Evolutionary conservation across 2,888 invertebrate species (phyloP).

Genomic region (Apodemia mormo): DNA sequence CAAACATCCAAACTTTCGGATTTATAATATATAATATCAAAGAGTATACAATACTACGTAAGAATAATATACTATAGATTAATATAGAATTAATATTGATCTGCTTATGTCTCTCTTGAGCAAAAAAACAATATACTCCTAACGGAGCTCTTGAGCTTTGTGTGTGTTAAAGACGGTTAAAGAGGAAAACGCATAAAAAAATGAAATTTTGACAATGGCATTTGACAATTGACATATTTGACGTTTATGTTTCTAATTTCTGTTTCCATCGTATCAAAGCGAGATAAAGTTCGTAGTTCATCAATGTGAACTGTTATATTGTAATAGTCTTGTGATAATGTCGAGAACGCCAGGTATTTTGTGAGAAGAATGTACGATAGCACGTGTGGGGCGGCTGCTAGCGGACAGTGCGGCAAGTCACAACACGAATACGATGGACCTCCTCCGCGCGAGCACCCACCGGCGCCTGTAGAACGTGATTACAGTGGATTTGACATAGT

Average conservation of each 20-base stretch:
- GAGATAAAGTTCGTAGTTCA: slow-evolving; percentile 23
- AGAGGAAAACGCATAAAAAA: too few species aligned
- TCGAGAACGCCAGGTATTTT: slow-evolving; percentile 22
- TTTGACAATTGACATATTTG: background rate
- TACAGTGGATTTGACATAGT: slow-evolving; percentile 95
- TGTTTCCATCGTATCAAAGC: background rate
- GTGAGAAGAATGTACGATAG: slow-evolving; percentile 84
- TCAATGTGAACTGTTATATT: slow-evolving; percentile 25
- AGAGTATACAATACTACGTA: too few species aligned
- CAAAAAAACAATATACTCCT: too few species aligned
- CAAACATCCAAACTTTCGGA: too few species aligned
- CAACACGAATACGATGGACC: slow-evolving; percentile 84
- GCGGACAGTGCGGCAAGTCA: slow-evolving; percentile 83
- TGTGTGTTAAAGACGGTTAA: too few species aligned
- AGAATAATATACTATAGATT: too few species aligned
- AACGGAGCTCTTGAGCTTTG: too few species aligned
- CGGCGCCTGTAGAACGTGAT: slow-evolving; percentile 82
- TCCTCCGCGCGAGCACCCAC: slow-evolving; percentile 83
- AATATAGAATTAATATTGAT: too few species aligned
- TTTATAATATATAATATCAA: too few species aligned
- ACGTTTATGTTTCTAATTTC: background rate
- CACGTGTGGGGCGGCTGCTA: slow-evolving; percentile 87
- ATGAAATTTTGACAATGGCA: background rate
- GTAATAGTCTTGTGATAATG: slow-evolving; percentile 29
- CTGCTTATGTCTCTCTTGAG: too few species aligned